Conservation (phyloP, 2,797 vertebrate species). For the Kryptopterus vitreolus region DNA sequence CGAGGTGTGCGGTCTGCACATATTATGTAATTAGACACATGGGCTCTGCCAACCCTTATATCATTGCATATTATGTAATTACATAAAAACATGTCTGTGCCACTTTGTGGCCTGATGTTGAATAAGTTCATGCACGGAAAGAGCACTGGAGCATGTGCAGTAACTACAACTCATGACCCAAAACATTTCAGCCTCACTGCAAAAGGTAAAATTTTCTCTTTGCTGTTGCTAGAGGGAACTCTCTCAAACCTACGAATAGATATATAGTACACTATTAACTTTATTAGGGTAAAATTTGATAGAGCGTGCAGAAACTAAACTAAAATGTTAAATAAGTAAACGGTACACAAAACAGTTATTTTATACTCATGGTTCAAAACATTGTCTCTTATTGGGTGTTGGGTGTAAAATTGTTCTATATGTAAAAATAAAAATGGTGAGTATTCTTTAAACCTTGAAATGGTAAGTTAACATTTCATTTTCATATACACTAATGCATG, state of each 20-base stretch:
- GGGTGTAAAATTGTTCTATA: not conserved
- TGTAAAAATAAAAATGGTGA: not conserved
- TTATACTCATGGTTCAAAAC: not conserved
- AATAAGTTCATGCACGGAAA: not conserved
- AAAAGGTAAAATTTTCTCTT: not conserved
- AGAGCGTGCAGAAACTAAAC: not conserved
- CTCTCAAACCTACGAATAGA: not conserved
- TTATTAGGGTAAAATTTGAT: conserved; percentile 8
- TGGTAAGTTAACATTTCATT: not conserved
- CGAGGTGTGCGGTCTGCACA: not conserved
- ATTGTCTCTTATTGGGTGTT: conserved; percentile 10
- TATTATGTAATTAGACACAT: not conserved
- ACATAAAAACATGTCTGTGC: not conserved
- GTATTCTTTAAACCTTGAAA: not conserved
- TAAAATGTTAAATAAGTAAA: not conserved
- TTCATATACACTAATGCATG: conserved; percentile 5
- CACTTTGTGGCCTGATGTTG: not conserved
- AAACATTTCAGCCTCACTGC: not conserved
- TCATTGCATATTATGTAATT: conserved; percentile 18
- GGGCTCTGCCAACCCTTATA: not conserved
- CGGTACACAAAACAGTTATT: conserved; percentile 10
- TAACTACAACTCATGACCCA: not conserved
- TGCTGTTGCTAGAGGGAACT: not conserved
- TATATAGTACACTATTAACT: not conserved
- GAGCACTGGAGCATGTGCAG: not conserved